Conservation (phyloP, 2,888 invertebrate genomes). For the Muschampia plurimacula region DNA sequence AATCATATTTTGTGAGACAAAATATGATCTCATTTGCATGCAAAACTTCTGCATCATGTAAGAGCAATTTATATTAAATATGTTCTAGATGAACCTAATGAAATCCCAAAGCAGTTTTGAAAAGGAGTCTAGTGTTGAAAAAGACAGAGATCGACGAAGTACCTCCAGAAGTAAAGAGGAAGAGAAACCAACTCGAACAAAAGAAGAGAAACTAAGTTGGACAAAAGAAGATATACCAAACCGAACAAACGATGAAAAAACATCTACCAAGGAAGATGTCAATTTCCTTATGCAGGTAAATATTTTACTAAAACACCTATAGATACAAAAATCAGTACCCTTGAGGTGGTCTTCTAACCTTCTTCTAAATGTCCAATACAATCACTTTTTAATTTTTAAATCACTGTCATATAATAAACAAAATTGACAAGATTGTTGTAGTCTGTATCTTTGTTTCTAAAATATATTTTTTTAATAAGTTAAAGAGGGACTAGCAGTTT, state of each 20-base stretch:
- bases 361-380: too few relatives aligned
- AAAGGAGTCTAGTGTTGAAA: conserved; percentile 80
- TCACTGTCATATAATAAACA: too few relatives aligned
- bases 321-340: too few relatives aligned
- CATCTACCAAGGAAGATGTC: conserved; percentile 74
- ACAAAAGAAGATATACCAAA: conserved; percentile 39
- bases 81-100: conserved; percentile 80
- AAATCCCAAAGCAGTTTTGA: conserved; percentile 84
- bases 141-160: conserved; percentile 78
- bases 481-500: too few relatives aligned
- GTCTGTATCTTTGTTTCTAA: too few relatives aligned
- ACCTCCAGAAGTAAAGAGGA: conserved; percentile 78
- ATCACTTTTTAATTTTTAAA: too few relatives aligned
- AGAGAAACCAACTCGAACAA: conserved; percentile 58
- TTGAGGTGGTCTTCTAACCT: too few relatives aligned
- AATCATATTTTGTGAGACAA: too few relatives aligned
- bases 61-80: background rate
- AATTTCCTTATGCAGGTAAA: conserved; percentile 81
- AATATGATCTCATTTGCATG: too few relatives aligned
- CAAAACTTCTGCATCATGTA: background rate
- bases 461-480: too few relatives aligned
- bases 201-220: conserved; percentile 51
- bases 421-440: too few relatives aligned
- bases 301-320: too few relatives aligned
- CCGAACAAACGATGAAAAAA: conserved; percentile 45